Base-by-base conservation (phyloP, 2,113 vertebrate species). In the Lasiurus cinereus region DNA sequence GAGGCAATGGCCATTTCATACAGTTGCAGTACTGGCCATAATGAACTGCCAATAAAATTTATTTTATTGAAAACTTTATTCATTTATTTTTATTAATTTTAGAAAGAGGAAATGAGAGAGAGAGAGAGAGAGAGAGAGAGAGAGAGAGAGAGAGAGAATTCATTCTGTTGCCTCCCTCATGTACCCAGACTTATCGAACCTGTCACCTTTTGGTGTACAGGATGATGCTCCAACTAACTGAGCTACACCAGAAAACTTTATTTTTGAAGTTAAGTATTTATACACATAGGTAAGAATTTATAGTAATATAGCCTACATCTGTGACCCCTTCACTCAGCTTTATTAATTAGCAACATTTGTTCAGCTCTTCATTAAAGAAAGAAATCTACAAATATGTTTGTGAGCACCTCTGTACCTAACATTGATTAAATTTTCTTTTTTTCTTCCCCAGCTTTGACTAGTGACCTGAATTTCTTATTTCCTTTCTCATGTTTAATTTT, bases 211-310 rank as follows among this genome's bases (percentile, higher is more conserved):
- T n/a, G 31, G 31, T 66, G 31, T 67, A 16, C 6, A 31, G 14
- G 31, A n/a, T n/a, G 64, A n/a, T n/a, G 31, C 6, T 67, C 64
- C 64, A 67, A 67, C 64, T 16, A 67, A 67, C 64, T n/a, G 64
- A 67, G 31, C 7, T 31, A n/a, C 29, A 67, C 6, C 29, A n/a
- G 29, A 67, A 67, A 67, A n/a, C 64, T 67, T 66, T 67, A 27
- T 14, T 83, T 76, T 74, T 89, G 66, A 50, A 21, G 46, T 77
- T 77, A 80, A 84, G 27, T 80, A 78, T 80, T 77, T 94, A 52
- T 4, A 72, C 19, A 67, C 0, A 52, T 12, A 4, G 18, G 50
- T 2, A 94, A 94, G 27, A 96, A 43, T 24, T 66, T 62, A 76
- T 22, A 80, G 12, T 33, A 76, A 24, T 31, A 82, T 59, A 67